These are phyloP conservation scores for Macquaria australasica DNA, from an alignment of 2,113 vertebrate genomes.

Conservation along the genomic window DNA sequence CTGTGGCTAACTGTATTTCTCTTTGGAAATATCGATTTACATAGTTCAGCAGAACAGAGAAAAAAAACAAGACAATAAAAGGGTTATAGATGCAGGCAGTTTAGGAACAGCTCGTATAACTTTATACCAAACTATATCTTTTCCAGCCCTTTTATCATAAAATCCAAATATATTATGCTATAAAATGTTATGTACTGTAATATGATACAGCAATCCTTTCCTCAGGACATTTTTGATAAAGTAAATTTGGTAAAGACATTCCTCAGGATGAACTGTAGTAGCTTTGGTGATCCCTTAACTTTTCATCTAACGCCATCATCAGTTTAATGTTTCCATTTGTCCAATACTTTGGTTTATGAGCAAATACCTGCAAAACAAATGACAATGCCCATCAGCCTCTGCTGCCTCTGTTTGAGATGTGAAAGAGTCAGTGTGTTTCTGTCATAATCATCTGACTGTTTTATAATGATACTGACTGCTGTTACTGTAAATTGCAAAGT, in stretches of 20 bases:
- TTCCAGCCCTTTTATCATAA: constrained; percentile 41
- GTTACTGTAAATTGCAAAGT: not conserved
- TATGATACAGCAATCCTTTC: constrained; percentile 21
- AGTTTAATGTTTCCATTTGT: not conserved
- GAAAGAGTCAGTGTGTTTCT: not conserved
- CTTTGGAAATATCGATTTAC: constrained; percentile 74
- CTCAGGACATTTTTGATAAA: constrained; percentile 2
- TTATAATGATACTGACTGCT: not conserved
- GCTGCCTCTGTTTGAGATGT: not conserved
- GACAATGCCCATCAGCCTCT: not conserved
- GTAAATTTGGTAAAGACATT: not conserved
- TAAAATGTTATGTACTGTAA: constrained; percentile 30
- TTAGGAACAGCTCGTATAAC: constrained; percentile 43
- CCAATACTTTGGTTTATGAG: not conserved
- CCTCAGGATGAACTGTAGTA: not conserved
- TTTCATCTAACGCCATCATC: not conserved
- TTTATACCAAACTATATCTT: constrained; percentile 55
- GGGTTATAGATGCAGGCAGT: constrained; percentile 16
- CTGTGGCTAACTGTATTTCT: constrained; percentile 60
- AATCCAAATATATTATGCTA: constrained; percentile 34
- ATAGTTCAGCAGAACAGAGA: constrained; percentile 52
- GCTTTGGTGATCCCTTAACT: not conserved
- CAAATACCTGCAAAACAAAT: not conserved
- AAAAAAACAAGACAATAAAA: constrained; percentile 34
- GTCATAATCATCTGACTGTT: not conserved